Evolutionary conservation across 2,113 vertebrate genomes (phyloP), one percentile per base, ranked within the genome.

Genomic region (Capricornis sumatraensis): DNA sequence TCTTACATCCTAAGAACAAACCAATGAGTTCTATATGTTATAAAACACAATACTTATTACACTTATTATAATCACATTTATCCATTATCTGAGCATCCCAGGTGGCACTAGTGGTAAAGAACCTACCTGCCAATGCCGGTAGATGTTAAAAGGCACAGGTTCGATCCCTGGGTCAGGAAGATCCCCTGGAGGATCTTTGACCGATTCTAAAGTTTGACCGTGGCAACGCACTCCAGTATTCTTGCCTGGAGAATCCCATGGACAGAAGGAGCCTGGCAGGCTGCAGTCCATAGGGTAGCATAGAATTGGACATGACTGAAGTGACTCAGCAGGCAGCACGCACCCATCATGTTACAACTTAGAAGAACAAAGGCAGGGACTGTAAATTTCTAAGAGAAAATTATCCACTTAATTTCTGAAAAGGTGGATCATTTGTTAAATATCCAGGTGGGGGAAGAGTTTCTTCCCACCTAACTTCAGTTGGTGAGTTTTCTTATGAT

Each of bases 341-440:
- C 8, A 57, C 25, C 2, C 43, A 95, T n/a, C 74, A 33, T 67
- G 12, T 95, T 84, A 79, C 21, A 84, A 28, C 0, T 27, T 91
- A 12, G 30, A 91, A 95, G 55, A n/a, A 71, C 27, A 94, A 60
- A 78, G 5, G 1, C 3, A 96, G 16, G 25, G 2, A 43, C 40
- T 78, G 50, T 25, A 96, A 87, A 84, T n/a, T 87, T 83, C 16
- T 33, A 58, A 28, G 11, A 58, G 40, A 87, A 62, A 83, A 95
- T 52, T 67, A 30, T n/a, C 27, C 45, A 36, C 33, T 36, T 55
- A 43, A n/a, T 36, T 87, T 95, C 36, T 78, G 10, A 53, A 89
- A 84, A 52, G 47, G 10, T 43, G 9, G 4, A 50, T 25, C 43
- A 76, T 36, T 92, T 90, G 30, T 2, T 55, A 33, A 84, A 88